phyloP scores from a whole-genome alignment of 2,888 invertebrate genomes.

The Amphipoea lucens region DNA sequence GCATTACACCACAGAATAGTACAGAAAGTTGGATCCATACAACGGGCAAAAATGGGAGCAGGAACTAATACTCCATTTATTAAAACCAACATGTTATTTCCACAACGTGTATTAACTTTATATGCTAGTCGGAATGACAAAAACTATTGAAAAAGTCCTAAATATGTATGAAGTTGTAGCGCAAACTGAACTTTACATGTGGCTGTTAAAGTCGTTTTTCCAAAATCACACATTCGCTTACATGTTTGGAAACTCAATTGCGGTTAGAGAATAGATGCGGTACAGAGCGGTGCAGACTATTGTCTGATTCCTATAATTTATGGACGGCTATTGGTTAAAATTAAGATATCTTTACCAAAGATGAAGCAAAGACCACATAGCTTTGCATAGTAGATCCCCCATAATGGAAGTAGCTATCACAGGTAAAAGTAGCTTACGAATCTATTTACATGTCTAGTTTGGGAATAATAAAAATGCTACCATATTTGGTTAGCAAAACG shows the following conservation, averaged over 20 bases:
- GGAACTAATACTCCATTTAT: neutral
- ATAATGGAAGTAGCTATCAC: neutral
- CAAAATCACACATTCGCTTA: neutral
- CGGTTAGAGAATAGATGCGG: neutral
- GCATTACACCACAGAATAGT: conserved; percentile 2
- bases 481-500: neutral
- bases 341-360: neutral
- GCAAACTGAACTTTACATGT: neutral
- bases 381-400: neutral
- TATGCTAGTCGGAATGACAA: neutral
- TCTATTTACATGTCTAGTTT: neutral
- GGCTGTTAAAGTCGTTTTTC: neutral
- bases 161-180: neutral
- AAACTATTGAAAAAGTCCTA: neutral
- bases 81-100: neutral
- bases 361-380: neutral
- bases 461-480: neutral
- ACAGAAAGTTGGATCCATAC: conserved; percentile 1
- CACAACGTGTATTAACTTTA: neutral
- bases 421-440: neutral
- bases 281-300: neutral
- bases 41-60: neutral
- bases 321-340: neutral
- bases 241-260: neutral
- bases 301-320: neutral